phyloP scores from a whole-genome alignment of 2,888 invertebrate genomes.

The Drosophila paranaensis region DNA sequence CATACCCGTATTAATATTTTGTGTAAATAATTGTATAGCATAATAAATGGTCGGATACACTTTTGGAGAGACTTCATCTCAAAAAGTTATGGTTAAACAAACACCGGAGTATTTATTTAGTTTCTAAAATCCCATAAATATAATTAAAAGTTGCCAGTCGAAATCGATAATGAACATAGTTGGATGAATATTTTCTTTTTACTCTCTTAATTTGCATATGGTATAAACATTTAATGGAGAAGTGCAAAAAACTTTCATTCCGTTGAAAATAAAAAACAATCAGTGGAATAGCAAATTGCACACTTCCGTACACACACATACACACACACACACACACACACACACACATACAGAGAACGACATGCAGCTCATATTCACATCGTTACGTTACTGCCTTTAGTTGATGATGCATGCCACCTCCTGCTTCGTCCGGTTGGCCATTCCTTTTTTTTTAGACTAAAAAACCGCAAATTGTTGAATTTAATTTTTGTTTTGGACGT shows the following conservation, averaged over 20 bases:
- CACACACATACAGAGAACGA: slow-evolving; percentile 15
- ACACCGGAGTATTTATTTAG: not conserved
- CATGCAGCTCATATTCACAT: slow-evolving; percentile 13
- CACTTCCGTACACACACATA: slow-evolving; percentile 50
- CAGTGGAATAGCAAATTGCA: slow-evolving; percentile 60
- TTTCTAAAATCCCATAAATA: not conserved
- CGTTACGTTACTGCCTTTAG: slow-evolving; percentile 4
- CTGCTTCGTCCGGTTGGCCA: not conserved
- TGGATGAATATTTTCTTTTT: not conserved
- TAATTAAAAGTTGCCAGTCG: not conserved
- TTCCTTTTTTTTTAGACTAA: slow-evolving; percentile 28
- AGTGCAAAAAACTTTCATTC: slow-evolving; percentile 29
- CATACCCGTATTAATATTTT: not conserved
- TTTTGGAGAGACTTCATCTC: not conserved
- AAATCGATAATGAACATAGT: not conserved
- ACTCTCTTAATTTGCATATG: not conserved
- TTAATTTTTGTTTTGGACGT: slow-evolving; percentile 70
- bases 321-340: slow-evolving; percentile 10
- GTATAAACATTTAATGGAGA: slow-evolving; percentile 6
- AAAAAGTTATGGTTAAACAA: not conserved
- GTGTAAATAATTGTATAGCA: not conserved
- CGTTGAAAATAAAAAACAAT: slow-evolving; percentile 46
- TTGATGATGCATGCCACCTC: slow-evolving; percentile 1
- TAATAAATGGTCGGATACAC: not conserved
- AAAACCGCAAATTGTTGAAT: slow-evolving; percentile 70